These are phyloP conservation scores for Capra hircus DNA, from an alignment of 2,113 vertebrate species.

Conservation along the genomic window DNA sequence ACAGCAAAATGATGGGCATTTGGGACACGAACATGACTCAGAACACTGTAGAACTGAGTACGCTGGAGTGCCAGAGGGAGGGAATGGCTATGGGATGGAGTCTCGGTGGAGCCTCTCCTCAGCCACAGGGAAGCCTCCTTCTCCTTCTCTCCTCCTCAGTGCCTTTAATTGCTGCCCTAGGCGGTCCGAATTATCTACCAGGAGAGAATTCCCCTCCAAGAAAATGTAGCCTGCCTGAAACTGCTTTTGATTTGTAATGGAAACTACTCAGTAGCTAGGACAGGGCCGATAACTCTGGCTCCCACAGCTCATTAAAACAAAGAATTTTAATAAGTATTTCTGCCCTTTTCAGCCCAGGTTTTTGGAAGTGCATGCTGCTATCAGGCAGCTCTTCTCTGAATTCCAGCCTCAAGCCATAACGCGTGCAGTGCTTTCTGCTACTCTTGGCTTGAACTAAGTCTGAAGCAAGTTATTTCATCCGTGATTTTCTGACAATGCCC, in stretches of 20 bases:
- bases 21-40: neutral
- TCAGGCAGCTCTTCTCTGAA: neutral
- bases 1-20: neutral
- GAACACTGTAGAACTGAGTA: neutral
- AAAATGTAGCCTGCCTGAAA: neutral
- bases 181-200: neutral
- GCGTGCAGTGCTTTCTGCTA: neutral
- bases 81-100: neutral
- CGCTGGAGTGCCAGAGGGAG: neutral
- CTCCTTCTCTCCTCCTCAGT: neutral
- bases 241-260: neutral
- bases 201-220: neutral
- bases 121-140: neutral
- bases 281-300: neutral
- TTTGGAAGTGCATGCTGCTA: neutral
- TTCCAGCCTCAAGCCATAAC: neutral
- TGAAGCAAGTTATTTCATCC: neutral
- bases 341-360: neutral
- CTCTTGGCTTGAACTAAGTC: neutral
- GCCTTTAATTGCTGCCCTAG: neutral
- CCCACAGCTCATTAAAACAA: slow-evolving; percentile 23
- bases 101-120: neutral
- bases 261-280: neutral
- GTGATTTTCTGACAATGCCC: neutral
- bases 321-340: neutral